A percentile compares a stretch with the other conserved stretches of the same genome.
These are phyloP conservation scores for Rhadina sibilatrix DNA, from an alignment of 2,113 vertebrate species.

Conservation along the genomic window DNA sequence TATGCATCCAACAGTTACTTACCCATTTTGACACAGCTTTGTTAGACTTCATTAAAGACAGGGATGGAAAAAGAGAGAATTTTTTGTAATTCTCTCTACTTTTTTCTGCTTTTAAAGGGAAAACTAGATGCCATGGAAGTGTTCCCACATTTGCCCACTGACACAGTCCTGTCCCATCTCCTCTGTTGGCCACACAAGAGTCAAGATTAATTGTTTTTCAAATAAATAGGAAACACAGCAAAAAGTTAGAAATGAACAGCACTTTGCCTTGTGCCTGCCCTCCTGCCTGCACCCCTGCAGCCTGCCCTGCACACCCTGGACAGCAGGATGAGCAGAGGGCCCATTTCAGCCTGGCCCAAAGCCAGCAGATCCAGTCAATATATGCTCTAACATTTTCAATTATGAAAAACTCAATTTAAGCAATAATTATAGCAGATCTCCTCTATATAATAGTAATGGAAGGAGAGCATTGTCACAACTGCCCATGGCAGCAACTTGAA, in stretches of 20 bases:
- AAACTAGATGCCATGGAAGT: not conserved
- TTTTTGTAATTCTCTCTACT: slow-evolving; percentile 36
- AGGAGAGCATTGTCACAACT: not conserved
- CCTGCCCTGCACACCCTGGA: accelerated
- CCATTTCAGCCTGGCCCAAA: not conserved
- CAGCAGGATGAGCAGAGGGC: not conserved
- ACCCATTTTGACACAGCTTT: slow-evolving; percentile 48
- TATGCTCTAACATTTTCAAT: not conserved
- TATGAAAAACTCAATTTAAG: not conserved
- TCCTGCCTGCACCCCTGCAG: not conserved
- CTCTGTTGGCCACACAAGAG: accelerated
- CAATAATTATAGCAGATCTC: not conserved
- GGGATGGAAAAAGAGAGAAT: slow-evolving; percentile 17
- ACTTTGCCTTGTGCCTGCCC: not conserved
- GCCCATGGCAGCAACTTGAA: slow-evolving; percentile 6
- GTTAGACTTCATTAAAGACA: slow-evolving; percentile 65
- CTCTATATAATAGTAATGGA: not conserved
- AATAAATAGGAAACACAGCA: not conserved
- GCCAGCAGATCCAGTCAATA: not conserved
- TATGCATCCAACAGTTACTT: slow-evolving; percentile 65
- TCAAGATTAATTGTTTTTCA: not conserved
- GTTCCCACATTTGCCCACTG: not conserved
- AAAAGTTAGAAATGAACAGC: not conserved
- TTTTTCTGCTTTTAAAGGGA: not conserved
- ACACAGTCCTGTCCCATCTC: not conserved